Base-by-base conservation (phyloP, 2,888 invertebrate species). In the Papilio protenor region DNA sequence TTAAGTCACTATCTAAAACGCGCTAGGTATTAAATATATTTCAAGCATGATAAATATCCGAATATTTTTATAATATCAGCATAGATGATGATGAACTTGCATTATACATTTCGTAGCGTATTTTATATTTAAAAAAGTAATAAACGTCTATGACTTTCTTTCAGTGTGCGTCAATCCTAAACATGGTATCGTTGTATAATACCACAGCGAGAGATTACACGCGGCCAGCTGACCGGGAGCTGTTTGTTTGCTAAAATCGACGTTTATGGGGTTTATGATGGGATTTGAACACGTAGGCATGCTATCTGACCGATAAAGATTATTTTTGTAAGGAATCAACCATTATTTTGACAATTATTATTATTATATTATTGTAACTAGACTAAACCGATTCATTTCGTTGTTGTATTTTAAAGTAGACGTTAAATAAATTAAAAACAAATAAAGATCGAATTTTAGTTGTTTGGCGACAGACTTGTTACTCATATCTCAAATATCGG, bases 151-250 rank as follows among this genome's bases (percentile, higher is more conserved):
- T 40, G 21, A 21, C 12, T 69, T 45, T 11, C 55, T 57, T 69
- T 21, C 79, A 83, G 80, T 90, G 82, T 84, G 40, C 87, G 88
- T 70, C 71, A 55, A 59, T 59, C 88, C 83, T 87, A 82, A 85
- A 80, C 84, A 87, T 87, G 86, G 84, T 88, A 90, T 89, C 90
- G 86, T 87, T 83, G 84, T 83, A 89, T 89, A 88, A 89, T 87
- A 87, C 90, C 87, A 82, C 86, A 82, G 88, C 87, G 84, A 88
- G 89, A 92, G 91, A 92, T 92, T 92, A 91, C 90, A 85, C 87
- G 81, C 86, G 86, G 84, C 85, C 88, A 88, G 89, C 87, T 90
- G 91, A 89, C 89, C 90, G 88, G 84, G 85, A 82, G 84, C 87
- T 89, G 90, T 91, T 91, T 90, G 88, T 89, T 89, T 89, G 88